phyloP scores from a whole-genome alignment of 2,888 invertebrate species.

The Erebia aethiops region DNA sequence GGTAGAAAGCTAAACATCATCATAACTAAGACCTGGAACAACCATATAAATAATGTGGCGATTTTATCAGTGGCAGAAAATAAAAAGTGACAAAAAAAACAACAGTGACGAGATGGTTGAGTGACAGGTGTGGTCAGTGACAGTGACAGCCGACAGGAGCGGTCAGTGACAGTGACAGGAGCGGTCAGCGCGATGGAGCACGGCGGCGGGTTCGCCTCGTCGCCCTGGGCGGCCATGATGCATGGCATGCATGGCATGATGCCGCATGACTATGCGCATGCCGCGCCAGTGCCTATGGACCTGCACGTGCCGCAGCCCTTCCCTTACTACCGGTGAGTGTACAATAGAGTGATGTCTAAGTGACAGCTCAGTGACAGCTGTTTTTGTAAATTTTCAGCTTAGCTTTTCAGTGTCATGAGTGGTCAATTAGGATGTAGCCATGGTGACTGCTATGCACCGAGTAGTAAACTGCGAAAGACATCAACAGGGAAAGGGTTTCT shows the following conservation, averaged over 20 bases:
- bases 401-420: background rate
- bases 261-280: slow-evolving; percentile 84
- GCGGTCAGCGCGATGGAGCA: slow-evolving; percentile 85
- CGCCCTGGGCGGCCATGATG: slow-evolving; percentile 91
- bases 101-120: background rate
- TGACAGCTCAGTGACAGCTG: background rate
- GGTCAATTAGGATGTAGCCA: background rate
- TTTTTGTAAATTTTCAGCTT: too few relatives aligned
- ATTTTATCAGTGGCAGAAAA: background rate
- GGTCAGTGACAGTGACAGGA: slow-evolving; percentile 29
- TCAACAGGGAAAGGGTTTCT: too few relatives aligned
- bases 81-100: background rate
- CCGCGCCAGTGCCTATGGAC: slow-evolving; percentile 91
- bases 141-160: slow-evolving; percentile 21
- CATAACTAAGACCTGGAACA: too few relatives aligned
- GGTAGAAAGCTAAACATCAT: too few relatives aligned
- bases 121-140: slow-evolving; percentile 33
- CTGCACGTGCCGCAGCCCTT: slow-evolving; percentile 95
- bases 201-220: slow-evolving; percentile 88
- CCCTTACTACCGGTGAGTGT: slow-evolving; percentile 93
- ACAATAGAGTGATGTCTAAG: background rate
- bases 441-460: too few relatives aligned
- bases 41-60: background rate
- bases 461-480: too few relatives aligned
- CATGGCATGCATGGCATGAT: slow-evolving; percentile 85